A percentile compares a stretch with the other conserved stretches of the same genome.
Conservation (phyloP, 1,140 invertebrate species). For the Drosophila tsacasi region DNA sequence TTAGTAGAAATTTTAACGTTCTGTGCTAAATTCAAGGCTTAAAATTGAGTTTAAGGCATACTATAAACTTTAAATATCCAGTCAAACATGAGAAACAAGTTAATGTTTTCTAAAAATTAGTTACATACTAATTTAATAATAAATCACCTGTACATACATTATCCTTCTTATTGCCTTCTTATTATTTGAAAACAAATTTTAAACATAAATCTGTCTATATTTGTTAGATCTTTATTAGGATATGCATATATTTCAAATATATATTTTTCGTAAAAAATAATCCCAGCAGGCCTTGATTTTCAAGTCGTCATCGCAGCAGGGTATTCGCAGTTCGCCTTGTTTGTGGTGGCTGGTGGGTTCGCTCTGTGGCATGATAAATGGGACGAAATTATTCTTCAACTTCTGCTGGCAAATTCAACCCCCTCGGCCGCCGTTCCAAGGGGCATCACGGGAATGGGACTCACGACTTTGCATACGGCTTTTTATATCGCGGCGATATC, state of each 20-base stretch:
- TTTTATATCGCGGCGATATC: constrained; percentile 64
- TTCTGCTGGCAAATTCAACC: constrained; percentile 43
- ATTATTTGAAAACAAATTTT: no score
- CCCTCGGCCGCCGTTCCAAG: neutral
- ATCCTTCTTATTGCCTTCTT: neutral
- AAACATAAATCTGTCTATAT: no score
- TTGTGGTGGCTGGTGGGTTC: neutral
- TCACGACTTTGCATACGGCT: constrained; percentile 36
- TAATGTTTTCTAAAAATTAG: neutral
- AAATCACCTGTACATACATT: neutral
- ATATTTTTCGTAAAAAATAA: no score
- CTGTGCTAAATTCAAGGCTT: no score
- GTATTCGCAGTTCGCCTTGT: constrained; percentile 25
- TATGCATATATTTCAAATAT: neutral
- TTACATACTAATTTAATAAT: neutral
- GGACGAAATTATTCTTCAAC: constrained; percentile 80
- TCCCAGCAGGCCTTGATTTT: neutral
- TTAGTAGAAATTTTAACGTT: no score
- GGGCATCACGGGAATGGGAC: neutral
- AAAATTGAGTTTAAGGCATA: neutral
- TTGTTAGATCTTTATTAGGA: neutral
- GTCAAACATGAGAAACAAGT: neutral
- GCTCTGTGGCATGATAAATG: constrained; percentile 81
- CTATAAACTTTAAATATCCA: neutral
- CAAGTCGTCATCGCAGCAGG: neutral